Evolutionary conservation across 2,113 vertebrate genomes (phyloP).

Genomic region (Brachypteracias leptosomus): DNA sequence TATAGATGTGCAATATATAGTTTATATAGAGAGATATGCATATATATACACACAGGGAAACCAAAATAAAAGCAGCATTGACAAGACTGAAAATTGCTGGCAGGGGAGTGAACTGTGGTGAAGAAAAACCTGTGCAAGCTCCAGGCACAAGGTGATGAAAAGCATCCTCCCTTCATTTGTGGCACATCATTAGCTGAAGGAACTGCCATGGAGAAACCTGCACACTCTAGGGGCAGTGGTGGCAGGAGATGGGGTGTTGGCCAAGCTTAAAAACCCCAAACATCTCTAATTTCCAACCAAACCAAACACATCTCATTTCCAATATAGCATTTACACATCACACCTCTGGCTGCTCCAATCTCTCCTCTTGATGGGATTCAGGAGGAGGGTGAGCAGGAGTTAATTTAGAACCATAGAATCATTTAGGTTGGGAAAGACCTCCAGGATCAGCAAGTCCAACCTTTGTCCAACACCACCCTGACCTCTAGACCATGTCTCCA

Average conservation of each 20-base stretch:
- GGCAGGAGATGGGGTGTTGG: not conserved
- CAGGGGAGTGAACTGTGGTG: not conserved
- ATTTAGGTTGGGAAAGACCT: too few species aligned
- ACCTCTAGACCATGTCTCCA: too few species aligned
- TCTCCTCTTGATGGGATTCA: not conserved
- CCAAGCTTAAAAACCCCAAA: not conserved
- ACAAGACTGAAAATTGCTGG: not conserved
- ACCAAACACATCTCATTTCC: not conserved
- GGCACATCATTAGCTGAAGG: not conserved
- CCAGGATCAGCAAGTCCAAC: too few species aligned
- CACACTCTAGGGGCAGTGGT: not conserved
- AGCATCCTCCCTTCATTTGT: not conserved
- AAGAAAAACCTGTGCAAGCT: not conserved
- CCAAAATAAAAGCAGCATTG: slow-evolving; percentile 6
- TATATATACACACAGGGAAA: not conserved
- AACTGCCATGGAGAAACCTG: not conserved
- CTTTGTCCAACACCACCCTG: too few species aligned
- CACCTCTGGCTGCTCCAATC: not conserved
- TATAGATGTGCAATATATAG: not conserved
- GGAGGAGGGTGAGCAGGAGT: not conserved
- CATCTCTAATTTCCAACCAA: not conserved
- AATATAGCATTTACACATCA: not conserved
- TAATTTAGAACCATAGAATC: too few species aligned
- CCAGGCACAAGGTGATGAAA: not conserved
- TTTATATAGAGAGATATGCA: not conserved